phyloP scores from a whole-genome alignment of 2,888 invertebrate species.

The Hanleya hanleyi region DNA sequence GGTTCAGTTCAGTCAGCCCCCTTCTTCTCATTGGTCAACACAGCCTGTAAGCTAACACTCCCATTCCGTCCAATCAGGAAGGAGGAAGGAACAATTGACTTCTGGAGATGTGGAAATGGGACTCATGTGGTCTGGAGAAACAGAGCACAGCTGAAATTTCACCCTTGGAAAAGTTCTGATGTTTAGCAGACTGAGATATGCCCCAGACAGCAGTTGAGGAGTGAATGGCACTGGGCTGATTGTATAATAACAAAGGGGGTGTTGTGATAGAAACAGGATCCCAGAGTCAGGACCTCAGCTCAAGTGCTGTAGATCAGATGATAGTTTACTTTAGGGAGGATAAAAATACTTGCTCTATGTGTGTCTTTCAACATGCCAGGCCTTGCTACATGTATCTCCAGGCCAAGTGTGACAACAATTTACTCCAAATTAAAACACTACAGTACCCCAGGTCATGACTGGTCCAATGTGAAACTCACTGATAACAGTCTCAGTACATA shows the following conservation, averaged over 20 bases:
- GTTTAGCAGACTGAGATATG: not conserved
- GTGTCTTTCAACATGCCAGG: not conserved
- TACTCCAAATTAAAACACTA: not conserved
- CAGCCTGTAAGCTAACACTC: too few species aligned
- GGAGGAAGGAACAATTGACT: too few species aligned
- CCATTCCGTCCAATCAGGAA: too few species aligned
- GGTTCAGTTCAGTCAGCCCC: too few species aligned
- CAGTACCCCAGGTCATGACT: too few species aligned
- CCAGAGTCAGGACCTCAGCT: slow-evolving; percentile 1
- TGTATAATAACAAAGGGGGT: slow-evolving; percentile 5
- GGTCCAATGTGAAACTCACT: too few species aligned
- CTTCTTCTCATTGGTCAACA: too few species aligned
- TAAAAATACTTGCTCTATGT: not conserved
- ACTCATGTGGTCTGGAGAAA: slow-evolving; percentile 4
- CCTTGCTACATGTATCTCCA: not conserved
- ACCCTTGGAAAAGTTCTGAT: slow-evolving; percentile 2
- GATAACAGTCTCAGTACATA: too few species aligned
- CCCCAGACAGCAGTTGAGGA: not conserved
- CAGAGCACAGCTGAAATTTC: slow-evolving; percentile 9
- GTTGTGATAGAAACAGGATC: slow-evolving; percentile 8
- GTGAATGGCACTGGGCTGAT: slow-evolving; percentile 3
- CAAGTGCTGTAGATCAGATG: not conserved
- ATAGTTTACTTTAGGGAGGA: not conserved
- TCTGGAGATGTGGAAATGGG: not conserved
- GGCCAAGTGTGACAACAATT: not conserved